phyloP scores from a whole-genome alignment of 2,113 vertebrate species.

The Phyllostomus discolor region DNA sequence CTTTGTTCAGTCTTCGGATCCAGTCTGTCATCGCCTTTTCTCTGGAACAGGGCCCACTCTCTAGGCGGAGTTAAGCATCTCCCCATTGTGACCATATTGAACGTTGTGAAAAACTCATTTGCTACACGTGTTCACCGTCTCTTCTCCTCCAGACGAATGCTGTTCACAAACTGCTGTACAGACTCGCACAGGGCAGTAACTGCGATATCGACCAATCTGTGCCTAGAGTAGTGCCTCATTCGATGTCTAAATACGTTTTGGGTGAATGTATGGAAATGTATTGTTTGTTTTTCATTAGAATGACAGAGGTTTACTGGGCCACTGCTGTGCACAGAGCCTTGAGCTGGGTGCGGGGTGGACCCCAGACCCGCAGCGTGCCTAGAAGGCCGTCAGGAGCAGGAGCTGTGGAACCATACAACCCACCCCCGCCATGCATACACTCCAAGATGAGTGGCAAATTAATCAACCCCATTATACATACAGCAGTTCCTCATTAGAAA shows the following conservation, averaged over 20 bases:
- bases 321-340: too few species aligned
- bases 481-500: not conserved
- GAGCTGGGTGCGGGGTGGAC: accelerated
- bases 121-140: too few species aligned
- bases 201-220: not conserved
- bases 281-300: not conserved
- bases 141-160: not conserved
- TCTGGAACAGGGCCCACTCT: not conserved
- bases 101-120: not conserved
- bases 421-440: not conserved
- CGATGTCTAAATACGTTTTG: not conserved
- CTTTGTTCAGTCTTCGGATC: not conserved
- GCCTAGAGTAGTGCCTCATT: not conserved
- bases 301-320: not conserved
- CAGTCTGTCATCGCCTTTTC: not conserved
- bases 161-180: not conserved
- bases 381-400: not conserved
- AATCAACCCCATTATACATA: not conserved
- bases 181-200: not conserved
- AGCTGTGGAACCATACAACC: accelerated
- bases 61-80: not conserved
- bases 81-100: not conserved
- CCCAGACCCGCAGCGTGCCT: not conserved
- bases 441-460: not conserved
- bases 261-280: not conserved